Percentiles rank a stretch among this genome's conserved stretches.
Conservation (phyloP, 2,797 vertebrate species). For the Carcharodon carcharias region DNA sequence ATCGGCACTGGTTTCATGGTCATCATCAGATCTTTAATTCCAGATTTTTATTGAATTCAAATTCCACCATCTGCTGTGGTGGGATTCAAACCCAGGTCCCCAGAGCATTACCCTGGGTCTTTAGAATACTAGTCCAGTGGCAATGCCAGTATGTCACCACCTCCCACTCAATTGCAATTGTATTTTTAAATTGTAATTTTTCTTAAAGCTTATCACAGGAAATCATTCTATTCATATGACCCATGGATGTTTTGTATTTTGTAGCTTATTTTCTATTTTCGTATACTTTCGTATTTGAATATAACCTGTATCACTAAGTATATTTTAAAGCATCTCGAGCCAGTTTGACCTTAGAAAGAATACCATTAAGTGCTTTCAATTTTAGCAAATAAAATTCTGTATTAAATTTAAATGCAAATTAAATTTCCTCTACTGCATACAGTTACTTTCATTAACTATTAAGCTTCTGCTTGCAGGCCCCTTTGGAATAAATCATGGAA, state of each 20-base stretch:
- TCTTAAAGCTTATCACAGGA: background rate
- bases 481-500: slow-evolving; percentile 87
- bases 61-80: too few species aligned
- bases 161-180: background rate
- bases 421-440: background rate
- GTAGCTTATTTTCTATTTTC: background rate
- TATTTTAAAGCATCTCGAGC: background rate
- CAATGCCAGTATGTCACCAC: too few species aligned
- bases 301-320: background rate
- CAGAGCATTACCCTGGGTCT: too few species aligned
- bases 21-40: too few species aligned
- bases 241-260: background rate
- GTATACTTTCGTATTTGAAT: background rate
- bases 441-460: background rate
- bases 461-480: slow-evolving; percentile 65
- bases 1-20: too few species aligned
- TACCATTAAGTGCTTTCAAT: background rate
- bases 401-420: background rate
- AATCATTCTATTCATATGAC: background rate
- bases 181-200: background rate
- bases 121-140: too few species aligned
- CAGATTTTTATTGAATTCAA: too few species aligned
- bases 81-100: too few species aligned
- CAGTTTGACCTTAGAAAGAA: background rate
- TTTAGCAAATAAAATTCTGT: background rate